Base-by-base conservation (phyloP, 2,888 invertebrate species). In the Acronicta leporina region DNA sequence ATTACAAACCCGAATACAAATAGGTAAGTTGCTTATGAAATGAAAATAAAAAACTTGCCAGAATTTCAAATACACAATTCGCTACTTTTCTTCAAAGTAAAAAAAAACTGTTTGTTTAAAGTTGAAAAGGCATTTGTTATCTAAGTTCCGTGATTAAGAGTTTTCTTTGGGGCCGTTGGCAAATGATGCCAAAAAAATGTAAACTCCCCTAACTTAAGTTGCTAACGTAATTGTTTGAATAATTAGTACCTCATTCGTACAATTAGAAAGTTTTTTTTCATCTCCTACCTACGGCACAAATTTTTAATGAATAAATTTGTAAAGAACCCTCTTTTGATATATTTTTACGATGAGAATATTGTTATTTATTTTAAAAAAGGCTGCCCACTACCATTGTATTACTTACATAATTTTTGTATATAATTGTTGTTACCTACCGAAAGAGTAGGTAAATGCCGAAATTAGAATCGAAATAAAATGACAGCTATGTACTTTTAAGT, bases 131-230 rank as follows among this genome's bases (percentile, higher is more conserved):
- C 82, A 86, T 89, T 91, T 88, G 89, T 92, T 91, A 86, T 87
- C 83, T 85, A 88, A 91, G 87, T 91, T 90, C 74, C 84, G 87
- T 89, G 89, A 92, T 92, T 91, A 90, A 87, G 89, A 88, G 87
- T 88, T 68, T 90, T 87, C 85, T 82, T 74, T 5, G 67, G 58
- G 70, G 75, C 73, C 74, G 74, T 54, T 63, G 79, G 82, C 82
- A 87, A 89, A 87, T 85, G 87, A 84, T 82, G 86, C 71, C 42
- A 82, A 83, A 83, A 87, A 89, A 82, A 83, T 64, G 67, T 84
- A 82, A 82, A 86, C 82, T 87, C 80, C 76, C 76, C 79, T 75
- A 63, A 79, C 79, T 79, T 66, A 75, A 82, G 84, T 79, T 72
- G 73, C 72, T 79, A 78, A 77, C 84, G 81, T 91, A 91, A 92